Evolutionary conservation across 2,797 vertebrate species (phyloP).

Genomic region (Tapirus indicus): DNA sequence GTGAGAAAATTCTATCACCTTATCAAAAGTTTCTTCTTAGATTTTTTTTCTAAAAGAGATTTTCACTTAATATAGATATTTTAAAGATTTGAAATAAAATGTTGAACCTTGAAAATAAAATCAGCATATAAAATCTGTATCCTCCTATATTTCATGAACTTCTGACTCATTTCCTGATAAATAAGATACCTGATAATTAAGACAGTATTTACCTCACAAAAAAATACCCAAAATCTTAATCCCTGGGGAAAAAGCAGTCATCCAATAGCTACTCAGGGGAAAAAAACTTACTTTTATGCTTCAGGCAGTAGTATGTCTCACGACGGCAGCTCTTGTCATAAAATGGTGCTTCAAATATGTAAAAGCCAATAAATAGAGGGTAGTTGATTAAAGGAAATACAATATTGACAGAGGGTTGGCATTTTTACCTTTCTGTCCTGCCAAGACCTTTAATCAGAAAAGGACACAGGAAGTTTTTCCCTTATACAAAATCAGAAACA

Average conservation of each 20-base stretch:
- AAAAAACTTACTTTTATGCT: not conserved
- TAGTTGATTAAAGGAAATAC: slow-evolving; percentile 65
- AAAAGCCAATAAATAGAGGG: slow-evolving; percentile 65
- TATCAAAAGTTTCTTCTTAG: not conserved
- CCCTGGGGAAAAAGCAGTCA: not conserved
- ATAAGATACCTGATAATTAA: slow-evolving; percentile 8
- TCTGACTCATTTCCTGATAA: not conserved
- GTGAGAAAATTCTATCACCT: not conserved
- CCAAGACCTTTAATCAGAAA: slow-evolving; percentile 68
- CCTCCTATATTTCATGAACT: not conserved
- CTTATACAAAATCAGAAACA: slow-evolving; percentile 58
- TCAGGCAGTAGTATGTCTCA: not conserved
- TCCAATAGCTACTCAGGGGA: not conserved
- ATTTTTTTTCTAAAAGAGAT: not conserved
- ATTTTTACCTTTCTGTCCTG: slow-evolving; percentile 49
- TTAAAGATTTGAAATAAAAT: slow-evolving; percentile 50
- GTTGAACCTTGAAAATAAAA: slow-evolving; percentile 19
- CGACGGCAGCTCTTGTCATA: not conserved
- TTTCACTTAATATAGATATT: not conserved
- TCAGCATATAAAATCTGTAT: not conserved
- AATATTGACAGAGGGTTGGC: slow-evolving; percentile 39
- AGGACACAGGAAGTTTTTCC: slow-evolving; percentile 69
- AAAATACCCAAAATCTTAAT: not conserved
- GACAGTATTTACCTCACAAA: not conserved
- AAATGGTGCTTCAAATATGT: slow-evolving; percentile 64